Evolutionary conservation across 2,113 vertebrate genomes (phyloP).

Genomic region (Maylandia zebra): DNA sequence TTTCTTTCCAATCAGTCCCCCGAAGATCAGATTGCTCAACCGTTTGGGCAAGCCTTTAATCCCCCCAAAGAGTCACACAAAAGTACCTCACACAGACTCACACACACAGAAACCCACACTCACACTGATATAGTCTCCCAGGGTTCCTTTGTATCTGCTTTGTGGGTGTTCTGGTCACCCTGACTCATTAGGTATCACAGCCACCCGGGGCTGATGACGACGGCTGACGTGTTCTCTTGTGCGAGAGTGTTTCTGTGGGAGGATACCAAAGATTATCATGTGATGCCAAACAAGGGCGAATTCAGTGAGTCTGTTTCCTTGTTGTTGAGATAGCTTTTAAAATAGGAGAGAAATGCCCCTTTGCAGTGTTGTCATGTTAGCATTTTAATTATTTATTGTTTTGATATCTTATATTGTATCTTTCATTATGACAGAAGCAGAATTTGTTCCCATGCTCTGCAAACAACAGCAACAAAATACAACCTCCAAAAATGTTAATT

Average conservation of each 20-base stretch:
- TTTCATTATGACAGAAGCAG: not conserved
- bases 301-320: not conserved
- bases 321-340: not conserved
- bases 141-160: not conserved
- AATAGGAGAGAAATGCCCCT: not conserved
- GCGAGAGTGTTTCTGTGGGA: not conserved
- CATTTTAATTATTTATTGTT: not conserved
- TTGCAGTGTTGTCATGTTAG: not conserved
- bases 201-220: slow-evolving; percentile 25
- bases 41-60: slow-evolving; percentile 21
- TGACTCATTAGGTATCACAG: slow-evolving; percentile 44
- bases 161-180: slow-evolving; percentile 42
- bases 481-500: not conserved
- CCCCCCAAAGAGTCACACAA: slow-evolving; percentile 6
- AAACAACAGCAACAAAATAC: not conserved
- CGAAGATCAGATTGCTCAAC: slow-evolving; percentile 35
- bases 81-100: not conserved
- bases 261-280: not conserved
- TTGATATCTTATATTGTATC: not conserved
- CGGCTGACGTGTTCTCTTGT: slow-evolving; percentile 17
- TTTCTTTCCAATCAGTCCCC: not conserved
- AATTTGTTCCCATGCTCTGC: not conserved
- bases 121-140: not conserved
- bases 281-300: not conserved
- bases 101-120: not conserved